Evolutionary conservation across 2,797 vertebrate species (phyloP).

Genomic region (Notoglanidium macrostoma): DNA sequence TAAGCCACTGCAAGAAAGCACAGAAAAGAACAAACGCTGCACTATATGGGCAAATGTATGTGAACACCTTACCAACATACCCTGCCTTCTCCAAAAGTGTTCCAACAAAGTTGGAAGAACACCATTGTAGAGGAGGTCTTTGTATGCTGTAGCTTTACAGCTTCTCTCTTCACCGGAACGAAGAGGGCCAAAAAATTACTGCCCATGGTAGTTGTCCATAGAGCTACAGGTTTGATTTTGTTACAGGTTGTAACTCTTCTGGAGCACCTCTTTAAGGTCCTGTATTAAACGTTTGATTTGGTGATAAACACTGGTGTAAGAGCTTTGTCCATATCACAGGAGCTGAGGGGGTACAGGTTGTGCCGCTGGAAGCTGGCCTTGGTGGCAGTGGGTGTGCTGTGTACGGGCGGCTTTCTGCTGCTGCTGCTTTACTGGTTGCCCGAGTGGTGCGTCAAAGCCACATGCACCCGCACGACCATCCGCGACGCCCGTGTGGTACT

Average conservation of each 20-base stretch:
- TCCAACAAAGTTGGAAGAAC: too few species aligned
- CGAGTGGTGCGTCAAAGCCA: constrained; percentile 94
- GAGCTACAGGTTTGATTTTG: neutral
- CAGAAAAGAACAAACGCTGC: neutral
- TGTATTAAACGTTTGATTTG: neutral
- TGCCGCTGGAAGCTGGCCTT: constrained; percentile 90
- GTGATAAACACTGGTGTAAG: neutral
- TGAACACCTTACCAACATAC: neutral
- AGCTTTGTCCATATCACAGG: constrained; percentile 67
- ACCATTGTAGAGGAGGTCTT: neutral
- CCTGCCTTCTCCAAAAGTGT: neutral
- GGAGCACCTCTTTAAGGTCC: neutral
- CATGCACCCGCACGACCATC: constrained; percentile 80
- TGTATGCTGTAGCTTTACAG: neutral
- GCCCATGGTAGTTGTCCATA: neutral
- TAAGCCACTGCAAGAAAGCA: neutral
- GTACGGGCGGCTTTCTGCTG: constrained; percentile 92
- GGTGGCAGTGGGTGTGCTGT: constrained; percentile 84
- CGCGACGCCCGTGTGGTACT: constrained; percentile 89
- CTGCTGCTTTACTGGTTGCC: constrained; percentile 99
- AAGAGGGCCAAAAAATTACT: neutral
- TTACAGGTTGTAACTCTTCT: neutral
- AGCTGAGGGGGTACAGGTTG: constrained; percentile 86
- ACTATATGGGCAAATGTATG: neutral
- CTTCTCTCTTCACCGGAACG: too few species aligned